These are phyloP conservation scores for Hemiscyllium ocellatum DNA, from an alignment of 2,113 vertebrate species.

Conservation along the genomic window DNA sequence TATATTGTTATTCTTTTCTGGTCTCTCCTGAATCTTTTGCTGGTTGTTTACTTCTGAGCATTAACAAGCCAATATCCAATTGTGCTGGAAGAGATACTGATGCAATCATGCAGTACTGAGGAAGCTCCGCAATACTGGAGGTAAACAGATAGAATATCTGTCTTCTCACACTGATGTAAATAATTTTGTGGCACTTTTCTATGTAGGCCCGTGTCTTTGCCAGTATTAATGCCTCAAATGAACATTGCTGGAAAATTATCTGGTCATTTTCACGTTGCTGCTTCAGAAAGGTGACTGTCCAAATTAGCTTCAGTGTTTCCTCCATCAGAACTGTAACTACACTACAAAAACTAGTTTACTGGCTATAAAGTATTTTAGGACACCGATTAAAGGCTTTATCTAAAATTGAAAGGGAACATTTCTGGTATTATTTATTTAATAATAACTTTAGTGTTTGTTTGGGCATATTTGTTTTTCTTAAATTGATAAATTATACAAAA, in stretches of 20 bases:
- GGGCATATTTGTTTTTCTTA: not conserved
- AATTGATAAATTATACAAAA: not conserved
- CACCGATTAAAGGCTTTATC: not conserved
- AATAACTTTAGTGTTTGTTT: not conserved
- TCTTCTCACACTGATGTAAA: too few species aligned
- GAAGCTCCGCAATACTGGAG: too few species aligned
- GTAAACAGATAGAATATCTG: too few species aligned
- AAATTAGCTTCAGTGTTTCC: not conserved
- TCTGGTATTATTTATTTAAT: not conserved
- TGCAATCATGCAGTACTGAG: not conserved
- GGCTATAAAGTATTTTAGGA: not conserved
- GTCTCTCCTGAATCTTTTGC: too few species aligned
- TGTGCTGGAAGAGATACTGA: too few species aligned
- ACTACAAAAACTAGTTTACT: not conserved
- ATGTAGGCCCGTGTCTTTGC: too few species aligned
- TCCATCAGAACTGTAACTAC: not conserved
- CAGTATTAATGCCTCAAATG: too few species aligned
- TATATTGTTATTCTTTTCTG: not conserved
- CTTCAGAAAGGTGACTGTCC: not conserved
- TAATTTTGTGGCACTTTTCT: too few species aligned
- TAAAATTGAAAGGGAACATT: not conserved
- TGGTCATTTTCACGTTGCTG: not conserved
- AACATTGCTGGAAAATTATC: too few species aligned
- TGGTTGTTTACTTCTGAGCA: not conserved
- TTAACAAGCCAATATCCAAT: not conserved